Evolutionary conservation across 2,113 vertebrate species (phyloP), one percentile per base, ranked within the genome.

Genomic region (Poeciliopsis prolifica): DNA sequence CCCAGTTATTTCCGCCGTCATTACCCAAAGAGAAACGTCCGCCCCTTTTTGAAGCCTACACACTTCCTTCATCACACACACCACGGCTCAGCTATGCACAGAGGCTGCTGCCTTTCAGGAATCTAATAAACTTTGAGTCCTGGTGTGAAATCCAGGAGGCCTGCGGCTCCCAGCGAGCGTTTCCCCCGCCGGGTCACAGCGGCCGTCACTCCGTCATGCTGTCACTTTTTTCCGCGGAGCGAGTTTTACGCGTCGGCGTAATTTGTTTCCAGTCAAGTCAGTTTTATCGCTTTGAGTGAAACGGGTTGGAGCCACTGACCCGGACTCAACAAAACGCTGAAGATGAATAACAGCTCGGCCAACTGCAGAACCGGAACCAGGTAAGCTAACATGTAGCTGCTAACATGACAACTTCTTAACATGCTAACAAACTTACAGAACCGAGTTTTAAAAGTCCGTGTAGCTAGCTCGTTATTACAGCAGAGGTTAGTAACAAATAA

Each of bases 11-110:
- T 88, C 86, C 86, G 83, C 75, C 6, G 11, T 5, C 24, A 42
- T 9, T 33, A 31, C 61, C 61, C 29, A 2, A 5, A 7, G 3
- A 44, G 24, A 4, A 31, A 26, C 69, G 28, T 37, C 82, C 51
- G 40, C 77, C 63, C 67, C 29, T 15, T 26, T 33, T 33, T 61
- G 24, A 62, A 65, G 17, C 15, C 10, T 19, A 14, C 68, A 78
- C 80, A 78, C 78, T 81, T 83, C 78, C 81, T 74, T 28, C 61
- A 79, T 33, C 69, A 19, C 3, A n/a, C 44, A 19, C 66, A 4
- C 4, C 7, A 40, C 58, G 24, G 3, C 11, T 14, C 15, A 44
- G 29, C 40, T 7, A 6, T 9, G 33, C 15, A 24, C 15, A 3
- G 24, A 29, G 48, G 62, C 72, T 29, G 72, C 62, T 54, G 33